Conservation (phyloP, 2,888 invertebrate species). For the Acleris laterana region DNA sequence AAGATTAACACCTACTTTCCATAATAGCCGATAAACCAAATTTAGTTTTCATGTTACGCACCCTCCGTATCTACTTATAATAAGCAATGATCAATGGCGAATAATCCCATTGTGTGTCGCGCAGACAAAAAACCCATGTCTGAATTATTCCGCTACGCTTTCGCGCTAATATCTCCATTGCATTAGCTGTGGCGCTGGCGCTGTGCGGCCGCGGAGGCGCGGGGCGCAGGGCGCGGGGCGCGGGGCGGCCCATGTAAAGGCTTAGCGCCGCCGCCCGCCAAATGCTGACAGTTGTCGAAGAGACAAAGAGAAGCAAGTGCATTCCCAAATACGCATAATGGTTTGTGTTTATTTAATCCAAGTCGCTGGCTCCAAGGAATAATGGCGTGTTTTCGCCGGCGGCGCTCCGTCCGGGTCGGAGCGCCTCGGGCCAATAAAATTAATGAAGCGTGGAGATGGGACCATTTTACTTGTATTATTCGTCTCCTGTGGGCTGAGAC, state of each 20-base stretch:
- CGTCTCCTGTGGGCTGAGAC: constrained; percentile 83
- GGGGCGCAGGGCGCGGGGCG: constrained; percentile 47
- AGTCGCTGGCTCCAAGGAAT: constrained; percentile 78
- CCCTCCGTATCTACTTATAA: constrained; percentile 81
- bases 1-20: constrained; percentile 84
- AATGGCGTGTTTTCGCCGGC: constrained; percentile 79
- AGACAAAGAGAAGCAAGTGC: constrained; percentile 72
- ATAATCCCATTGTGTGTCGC: constrained; percentile 81
- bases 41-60: constrained; percentile 84
- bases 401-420: constrained; percentile 68
- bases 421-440: constrained; percentile 83
- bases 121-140: constrained; percentile 81
- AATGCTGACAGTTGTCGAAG: constrained; percentile 78
- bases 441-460: constrained; percentile 85
- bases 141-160: constrained; percentile 80
- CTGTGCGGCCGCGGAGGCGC: constrained; percentile 48
- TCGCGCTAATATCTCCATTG: constrained; percentile 82
- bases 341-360: constrained; percentile 82
- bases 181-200: constrained; percentile 67
- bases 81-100: constrained; percentile 84
- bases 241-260: constrained; percentile 55
- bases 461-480: constrained; percentile 85
- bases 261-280: constrained; percentile 62
- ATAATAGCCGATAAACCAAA: constrained; percentile 85
- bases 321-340: constrained; percentile 73